Evolutionary conservation across 2,797 vertebrate genomes (phyloP).

Genomic region (Hydrocynus forskahlii): DNA sequence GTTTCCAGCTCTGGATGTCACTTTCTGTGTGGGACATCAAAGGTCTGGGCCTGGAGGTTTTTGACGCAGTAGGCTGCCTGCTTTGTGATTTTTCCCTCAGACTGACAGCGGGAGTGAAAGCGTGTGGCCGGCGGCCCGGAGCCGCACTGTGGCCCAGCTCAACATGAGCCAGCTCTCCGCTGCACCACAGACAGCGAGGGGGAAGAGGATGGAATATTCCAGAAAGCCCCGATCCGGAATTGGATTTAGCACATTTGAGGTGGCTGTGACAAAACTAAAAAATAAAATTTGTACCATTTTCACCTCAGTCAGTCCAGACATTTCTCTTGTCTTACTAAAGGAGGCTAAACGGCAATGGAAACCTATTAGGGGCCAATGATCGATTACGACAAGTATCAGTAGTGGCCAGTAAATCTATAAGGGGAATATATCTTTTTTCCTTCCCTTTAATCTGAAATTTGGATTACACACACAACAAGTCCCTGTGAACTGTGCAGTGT

Average conservation of each 20-base stretch:
- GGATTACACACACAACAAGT: too few species aligned
- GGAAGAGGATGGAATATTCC: not conserved
- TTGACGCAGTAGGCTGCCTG: constrained; percentile 64
- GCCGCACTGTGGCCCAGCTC: not conserved
- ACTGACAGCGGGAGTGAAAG: constrained; percentile 59
- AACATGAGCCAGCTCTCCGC: not conserved
- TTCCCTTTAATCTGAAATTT: too few species aligned
- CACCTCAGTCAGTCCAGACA: too few species aligned
- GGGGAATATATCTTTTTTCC: too few species aligned
- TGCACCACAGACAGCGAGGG: not conserved
- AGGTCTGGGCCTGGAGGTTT: constrained; percentile 64
- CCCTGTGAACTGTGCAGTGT: too few species aligned
- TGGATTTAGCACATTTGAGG: not conserved
- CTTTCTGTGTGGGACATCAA: constrained; percentile 62
- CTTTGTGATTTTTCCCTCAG: constrained; percentile 56
- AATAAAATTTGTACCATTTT: too few species aligned
- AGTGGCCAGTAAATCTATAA: too few species aligned
- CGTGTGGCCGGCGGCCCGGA: constrained; percentile 12
- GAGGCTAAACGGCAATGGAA: too few species aligned
- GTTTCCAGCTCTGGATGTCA: constrained; percentile 8
- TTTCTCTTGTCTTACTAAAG: not conserved
- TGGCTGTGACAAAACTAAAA: too few species aligned
- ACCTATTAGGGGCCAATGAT: too few species aligned
- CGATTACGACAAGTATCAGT: too few species aligned
- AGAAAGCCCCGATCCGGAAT: not conserved